Conservation (phyloP, 2,888 invertebrate species). For the Ophion costatus region DNA sequence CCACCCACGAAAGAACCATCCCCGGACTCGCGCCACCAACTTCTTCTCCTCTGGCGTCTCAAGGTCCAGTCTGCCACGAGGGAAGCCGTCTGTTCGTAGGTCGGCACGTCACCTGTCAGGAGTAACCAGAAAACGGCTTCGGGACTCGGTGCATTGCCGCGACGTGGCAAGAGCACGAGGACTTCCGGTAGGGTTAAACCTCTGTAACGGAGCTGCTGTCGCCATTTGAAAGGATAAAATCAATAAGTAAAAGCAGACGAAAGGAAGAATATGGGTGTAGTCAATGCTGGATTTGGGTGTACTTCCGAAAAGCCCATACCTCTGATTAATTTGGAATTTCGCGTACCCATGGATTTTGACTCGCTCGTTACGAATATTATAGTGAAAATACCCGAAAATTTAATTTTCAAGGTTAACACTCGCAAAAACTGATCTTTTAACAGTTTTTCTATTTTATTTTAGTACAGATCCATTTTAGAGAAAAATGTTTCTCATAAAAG, state of each 20-base stretch:
- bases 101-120: conserved; percentile 79
- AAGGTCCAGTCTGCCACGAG: conserved; percentile 76
- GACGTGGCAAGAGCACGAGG: conserved; percentile 74
- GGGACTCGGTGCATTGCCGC: conserved; percentile 76
- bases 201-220: conserved; percentile 74
- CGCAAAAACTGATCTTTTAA: too few relatives aligned
- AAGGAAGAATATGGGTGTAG: not conserved
- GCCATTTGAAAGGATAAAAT: not conserved
- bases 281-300: too few relatives aligned
- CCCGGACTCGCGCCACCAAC: conserved; percentile 75
- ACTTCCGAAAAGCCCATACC: too few relatives aligned
- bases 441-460: too few relatives aligned
- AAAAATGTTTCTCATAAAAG: too few relatives aligned
- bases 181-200: conserved; percentile 79
- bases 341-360: too few relatives aligned
- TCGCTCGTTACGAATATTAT: too few relatives aligned
- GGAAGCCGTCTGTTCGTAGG: conserved; percentile 76
- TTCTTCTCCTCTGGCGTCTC: conserved; percentile 72
- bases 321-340: too few relatives aligned
- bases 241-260: not conserved
- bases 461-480: too few relatives aligned
- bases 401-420: too few relatives aligned
- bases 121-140: conserved; percentile 80
- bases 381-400: too few relatives aligned
- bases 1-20: conserved; percentile 70